Conservation (phyloP, 2,113 vertebrate genomes). For the Brachypodius melanocephalos region DNA sequence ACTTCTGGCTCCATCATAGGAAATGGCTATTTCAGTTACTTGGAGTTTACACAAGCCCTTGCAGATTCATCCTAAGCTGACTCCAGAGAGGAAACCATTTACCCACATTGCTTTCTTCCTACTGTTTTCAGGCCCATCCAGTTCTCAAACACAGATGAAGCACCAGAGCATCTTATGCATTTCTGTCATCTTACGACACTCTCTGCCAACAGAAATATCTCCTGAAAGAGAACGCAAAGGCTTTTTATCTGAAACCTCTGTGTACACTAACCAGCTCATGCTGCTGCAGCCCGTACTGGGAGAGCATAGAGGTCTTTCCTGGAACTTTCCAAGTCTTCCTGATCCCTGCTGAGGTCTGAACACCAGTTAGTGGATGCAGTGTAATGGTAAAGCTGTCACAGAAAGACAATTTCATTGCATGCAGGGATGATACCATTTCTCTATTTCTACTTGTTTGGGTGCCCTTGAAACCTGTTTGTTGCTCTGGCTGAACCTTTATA, state of each 20-base stretch:
- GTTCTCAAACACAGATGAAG: background rate
- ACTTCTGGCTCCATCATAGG: background rate
- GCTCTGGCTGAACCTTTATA: background rate
- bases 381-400: background rate
- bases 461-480: background rate
- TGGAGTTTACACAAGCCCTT: background rate
- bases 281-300: background rate
- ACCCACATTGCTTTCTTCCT: background rate
- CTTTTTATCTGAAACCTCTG: background rate
- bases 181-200: background rate
- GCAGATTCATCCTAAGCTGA: background rate
- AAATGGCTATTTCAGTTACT: background rate
- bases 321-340: background rate
- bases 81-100: background rate
- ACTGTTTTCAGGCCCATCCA: background rate
- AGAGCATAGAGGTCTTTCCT: background rate
- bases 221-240: background rate
- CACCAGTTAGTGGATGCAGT: background rate
- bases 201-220: background rate
- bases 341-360: background rate
- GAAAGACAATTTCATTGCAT: background rate
- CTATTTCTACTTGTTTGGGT: background rate
- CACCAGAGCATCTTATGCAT: background rate
- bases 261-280: background rate
- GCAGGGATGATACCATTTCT: background rate